Evolutionary conservation across 92 coral and sea anemone species (phyloP).

Genomic region (Porites cylindrica): DNA sequence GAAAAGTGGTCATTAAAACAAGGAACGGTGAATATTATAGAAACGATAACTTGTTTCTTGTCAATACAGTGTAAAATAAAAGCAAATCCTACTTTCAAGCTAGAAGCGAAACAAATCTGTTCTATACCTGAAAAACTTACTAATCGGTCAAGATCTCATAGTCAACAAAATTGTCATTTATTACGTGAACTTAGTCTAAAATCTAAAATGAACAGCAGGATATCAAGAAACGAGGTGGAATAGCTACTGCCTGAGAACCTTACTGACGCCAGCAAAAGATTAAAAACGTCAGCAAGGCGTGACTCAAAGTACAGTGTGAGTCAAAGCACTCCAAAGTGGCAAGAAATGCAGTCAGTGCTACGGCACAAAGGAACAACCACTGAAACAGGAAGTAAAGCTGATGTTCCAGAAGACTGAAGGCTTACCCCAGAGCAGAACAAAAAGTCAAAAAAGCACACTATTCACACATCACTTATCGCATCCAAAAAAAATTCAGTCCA

Average conservation of each 20-base stretch:
- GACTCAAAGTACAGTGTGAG: background rate
- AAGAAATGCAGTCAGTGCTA: background rate
- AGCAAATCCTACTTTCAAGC: no score
- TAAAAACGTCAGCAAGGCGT: background rate
- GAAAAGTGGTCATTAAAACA: no score
- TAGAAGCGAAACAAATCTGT: no score
- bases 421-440: background rate
- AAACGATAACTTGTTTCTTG: no score
- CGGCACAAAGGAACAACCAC: background rate
- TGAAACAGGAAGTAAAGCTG: background rate
- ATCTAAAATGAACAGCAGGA: slow-evolving; percentile 23
- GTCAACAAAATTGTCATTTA: no score
- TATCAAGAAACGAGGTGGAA: slow-evolving; percentile 16
- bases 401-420: background rate
- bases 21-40: no score
- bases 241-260: slow-evolving; percentile 8
- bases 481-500: background rate
- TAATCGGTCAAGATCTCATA: no score
- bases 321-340: background rate
- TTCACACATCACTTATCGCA: no score
- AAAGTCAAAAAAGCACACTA: background rate
- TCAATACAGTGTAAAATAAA: no score
- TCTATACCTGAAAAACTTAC: no score
- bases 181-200: slow-evolving; percentile 10
- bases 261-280: background rate